Percentiles rank a stretch among this genome's conserved stretches.
These are phyloP conservation scores for Bagarius yarrelli DNA, from an alignment of 2,113 vertebrate species.

Conservation along the genomic window DNA sequence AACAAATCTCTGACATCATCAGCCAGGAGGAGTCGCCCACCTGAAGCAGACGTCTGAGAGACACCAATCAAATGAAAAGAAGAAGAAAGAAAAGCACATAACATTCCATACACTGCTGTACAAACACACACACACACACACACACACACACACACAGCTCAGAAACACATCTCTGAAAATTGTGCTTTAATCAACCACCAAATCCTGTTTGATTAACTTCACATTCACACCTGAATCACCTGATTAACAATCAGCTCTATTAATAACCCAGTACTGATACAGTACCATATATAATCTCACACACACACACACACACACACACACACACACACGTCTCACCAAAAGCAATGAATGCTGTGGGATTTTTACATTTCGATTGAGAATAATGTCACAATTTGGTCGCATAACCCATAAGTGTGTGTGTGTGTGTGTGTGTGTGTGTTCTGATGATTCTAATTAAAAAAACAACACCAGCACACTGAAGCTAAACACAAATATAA, in stretches of 20 bases:
- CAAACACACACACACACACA: background rate
- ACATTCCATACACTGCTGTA: background rate
- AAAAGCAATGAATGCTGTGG: background rate
- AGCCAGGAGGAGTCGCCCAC: slow-evolving; percentile 39
- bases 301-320: slow-evolving; percentile 21
- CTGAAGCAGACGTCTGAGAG: slow-evolving; percentile 1
- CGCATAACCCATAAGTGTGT: background rate
- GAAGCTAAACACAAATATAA: background rate
- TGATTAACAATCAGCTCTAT: slow-evolving; percentile 14
- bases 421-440: background rate
- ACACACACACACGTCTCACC: slow-evolving; percentile 3
- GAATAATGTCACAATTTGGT: background rate
- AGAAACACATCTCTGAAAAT: background rate
- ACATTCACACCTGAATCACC: slow-evolving; percentile 18
- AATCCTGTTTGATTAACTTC: slow-evolving; percentile 5
- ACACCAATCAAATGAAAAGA: background rate
- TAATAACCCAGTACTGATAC: slow-evolving; percentile 49
- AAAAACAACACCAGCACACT: background rate
- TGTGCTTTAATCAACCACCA: slow-evolving; percentile 13
- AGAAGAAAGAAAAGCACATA: background rate
- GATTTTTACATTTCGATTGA: background rate
- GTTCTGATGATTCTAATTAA: too few relatives aligned
- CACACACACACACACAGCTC: background rate
- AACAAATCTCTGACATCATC: slow-evolving; percentile 43
- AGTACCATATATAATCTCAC: slow-evolving; percentile 30